These are phyloP conservation scores for Saccopteryx leptura DNA, from an alignment of 2,113 vertebrate genomes.

Conservation along the genomic window DNA sequence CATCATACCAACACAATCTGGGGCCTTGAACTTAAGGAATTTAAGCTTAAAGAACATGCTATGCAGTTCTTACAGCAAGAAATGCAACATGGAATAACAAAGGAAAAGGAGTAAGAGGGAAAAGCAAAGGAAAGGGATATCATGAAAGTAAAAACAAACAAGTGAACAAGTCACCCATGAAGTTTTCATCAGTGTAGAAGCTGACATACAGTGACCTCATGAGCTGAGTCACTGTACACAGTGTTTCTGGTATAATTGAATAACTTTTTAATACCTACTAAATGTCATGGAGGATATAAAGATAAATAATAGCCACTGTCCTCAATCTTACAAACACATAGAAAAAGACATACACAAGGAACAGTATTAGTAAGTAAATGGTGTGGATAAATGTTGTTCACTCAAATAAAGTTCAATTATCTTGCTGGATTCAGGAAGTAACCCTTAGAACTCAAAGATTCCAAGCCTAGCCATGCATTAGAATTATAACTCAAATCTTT, in stretches of 20 bases:
- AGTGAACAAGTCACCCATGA: neutral
- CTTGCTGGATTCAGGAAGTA: constrained; percentile 31
- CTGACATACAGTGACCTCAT: neutral
- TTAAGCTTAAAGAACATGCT: neutral
- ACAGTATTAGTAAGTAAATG: constrained; percentile 37
- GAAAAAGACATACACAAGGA: constrained; percentile 15
- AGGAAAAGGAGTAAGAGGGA: neutral
- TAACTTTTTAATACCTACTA: neutral
- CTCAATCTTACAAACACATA: constrained; percentile 33
- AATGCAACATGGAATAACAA: neutral
- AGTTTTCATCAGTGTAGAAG: neutral
- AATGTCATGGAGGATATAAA: neutral
- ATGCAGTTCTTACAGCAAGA: neutral
- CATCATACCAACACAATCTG: neutral
- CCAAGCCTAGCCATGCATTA: neutral
- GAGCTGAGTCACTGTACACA: neutral
- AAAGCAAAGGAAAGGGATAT: neutral
- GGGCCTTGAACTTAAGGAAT: neutral
- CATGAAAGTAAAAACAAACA: neutral
- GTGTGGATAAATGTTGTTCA: constrained; percentile 25
- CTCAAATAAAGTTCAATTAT: constrained; percentile 14
- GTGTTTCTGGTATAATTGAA: constrained; percentile 30
- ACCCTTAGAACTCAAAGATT: neutral
- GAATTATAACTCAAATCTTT: neutral
- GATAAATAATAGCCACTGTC: constrained; percentile 39